Evolutionary conservation across 1,140 invertebrate genomes (phyloP).

Genomic region (Papilio aristodemus): DNA sequence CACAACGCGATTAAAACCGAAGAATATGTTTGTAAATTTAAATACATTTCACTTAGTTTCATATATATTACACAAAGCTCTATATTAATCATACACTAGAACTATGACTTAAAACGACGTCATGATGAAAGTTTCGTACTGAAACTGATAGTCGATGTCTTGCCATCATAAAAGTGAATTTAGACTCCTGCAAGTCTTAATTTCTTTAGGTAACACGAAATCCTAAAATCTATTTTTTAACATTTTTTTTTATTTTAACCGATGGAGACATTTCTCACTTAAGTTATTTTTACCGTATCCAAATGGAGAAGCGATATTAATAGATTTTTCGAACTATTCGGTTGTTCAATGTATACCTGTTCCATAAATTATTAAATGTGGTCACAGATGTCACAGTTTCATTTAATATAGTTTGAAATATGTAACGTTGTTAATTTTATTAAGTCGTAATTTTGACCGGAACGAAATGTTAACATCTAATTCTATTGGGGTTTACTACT

Average conservation of each 20-base stretch:
- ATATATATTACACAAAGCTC: too few species aligned
- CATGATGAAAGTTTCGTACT: too few species aligned
- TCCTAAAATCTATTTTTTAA: constrained; percentile 42
- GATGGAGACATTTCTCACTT: constrained; percentile 33
- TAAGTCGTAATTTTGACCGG: constrained; percentile 65
- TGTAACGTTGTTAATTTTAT: constrained; percentile 58
- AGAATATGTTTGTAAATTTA: background rate
- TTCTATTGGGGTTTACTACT: constrained; percentile 36
- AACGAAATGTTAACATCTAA: constrained; percentile 53
- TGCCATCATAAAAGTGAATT: too few species aligned
- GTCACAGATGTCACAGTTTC: constrained; percentile 48
- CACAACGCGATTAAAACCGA: background rate
- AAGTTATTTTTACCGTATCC: constrained; percentile 12
- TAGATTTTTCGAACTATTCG: background rate
- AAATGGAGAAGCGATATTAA: background rate
- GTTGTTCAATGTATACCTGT: constrained; percentile 58
- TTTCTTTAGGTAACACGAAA: background rate
- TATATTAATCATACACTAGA: too few species aligned
- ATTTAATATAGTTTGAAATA: constrained; percentile 63
- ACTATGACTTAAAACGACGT: too few species aligned
- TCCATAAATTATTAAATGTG: constrained; percentile 51
- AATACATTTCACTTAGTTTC: background rate
- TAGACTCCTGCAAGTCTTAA: background rate
- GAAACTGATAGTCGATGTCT: too few species aligned
- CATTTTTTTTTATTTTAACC: too few species aligned